phyloP scores from a whole-genome alignment of 2,113 vertebrate genomes.

The Rousettus leschenaultii region DNA sequence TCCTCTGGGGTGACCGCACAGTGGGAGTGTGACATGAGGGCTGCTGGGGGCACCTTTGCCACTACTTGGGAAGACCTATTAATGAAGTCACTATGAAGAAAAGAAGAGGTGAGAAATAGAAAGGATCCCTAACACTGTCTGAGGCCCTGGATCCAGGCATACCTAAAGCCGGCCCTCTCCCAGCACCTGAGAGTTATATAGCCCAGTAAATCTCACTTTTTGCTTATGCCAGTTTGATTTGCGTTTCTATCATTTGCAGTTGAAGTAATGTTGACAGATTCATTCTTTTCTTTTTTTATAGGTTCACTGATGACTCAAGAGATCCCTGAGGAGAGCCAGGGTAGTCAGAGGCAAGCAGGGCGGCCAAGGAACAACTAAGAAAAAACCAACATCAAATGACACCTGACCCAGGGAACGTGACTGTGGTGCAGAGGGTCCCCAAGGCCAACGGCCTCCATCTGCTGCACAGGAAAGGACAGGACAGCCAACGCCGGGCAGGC shows the following conservation, averaged over 20 bases:
- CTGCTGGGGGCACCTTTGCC: neutral
- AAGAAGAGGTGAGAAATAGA: neutral
- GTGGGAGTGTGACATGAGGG: neutral
- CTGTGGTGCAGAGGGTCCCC: accelerated
- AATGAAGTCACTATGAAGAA: neutral
- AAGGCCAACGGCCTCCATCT: neutral
- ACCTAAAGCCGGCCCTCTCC: neutral
- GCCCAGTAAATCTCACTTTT: neutral
- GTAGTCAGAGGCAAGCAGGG: neutral
- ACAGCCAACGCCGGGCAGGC: accelerated
- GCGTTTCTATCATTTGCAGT: neutral
- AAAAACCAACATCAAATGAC: neutral
- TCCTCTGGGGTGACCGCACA: neutral
- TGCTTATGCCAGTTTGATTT: neutral
- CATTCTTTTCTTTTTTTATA: neutral
- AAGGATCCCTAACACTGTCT: neutral
- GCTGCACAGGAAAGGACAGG: accelerated
- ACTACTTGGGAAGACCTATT: neutral
- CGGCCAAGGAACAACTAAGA: neutral
- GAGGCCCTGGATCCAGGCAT: neutral
- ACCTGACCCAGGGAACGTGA: neutral
- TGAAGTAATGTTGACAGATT: neutral
- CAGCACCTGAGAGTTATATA: neutral
- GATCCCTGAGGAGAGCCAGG: neutral
- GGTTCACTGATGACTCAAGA: neutral